phyloP scores from a whole-genome alignment of 2,888 invertebrate species.

The Volucella inflata region DNA sequence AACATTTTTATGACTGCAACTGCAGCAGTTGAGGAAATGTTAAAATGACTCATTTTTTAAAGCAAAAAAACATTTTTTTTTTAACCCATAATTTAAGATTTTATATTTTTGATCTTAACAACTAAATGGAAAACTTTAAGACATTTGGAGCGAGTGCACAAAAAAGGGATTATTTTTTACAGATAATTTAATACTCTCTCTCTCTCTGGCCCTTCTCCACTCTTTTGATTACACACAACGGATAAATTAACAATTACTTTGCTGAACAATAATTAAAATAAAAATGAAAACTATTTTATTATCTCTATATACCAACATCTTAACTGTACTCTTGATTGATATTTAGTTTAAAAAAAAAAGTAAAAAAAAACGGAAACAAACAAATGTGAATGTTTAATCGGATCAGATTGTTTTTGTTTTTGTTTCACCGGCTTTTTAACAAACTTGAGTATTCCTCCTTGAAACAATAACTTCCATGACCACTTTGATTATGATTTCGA shows the following conservation, averaged over 20 bases:
- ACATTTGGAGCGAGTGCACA: slow-evolving; percentile 30
- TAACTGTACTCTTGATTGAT: not conserved
- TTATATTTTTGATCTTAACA: slow-evolving; percentile 56
- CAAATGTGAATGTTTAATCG: slow-evolving; percentile 7
- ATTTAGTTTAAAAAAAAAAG: not conserved
- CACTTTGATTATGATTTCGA: slow-evolving; percentile 47
- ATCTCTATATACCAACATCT: slow-evolving; percentile 24
- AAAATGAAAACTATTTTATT: slow-evolving; percentile 8
- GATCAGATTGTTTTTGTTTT: not conserved
- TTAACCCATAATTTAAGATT: slow-evolving; percentile 47
- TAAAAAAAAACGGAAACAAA: no score
- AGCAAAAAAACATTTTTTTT: slow-evolving; percentile 6
- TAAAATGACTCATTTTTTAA: not conserved
- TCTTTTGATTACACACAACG: slow-evolving; percentile 6
- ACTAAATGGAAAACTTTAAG: slow-evolving; percentile 66
- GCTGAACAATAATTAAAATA: slow-evolving; percentile 37
- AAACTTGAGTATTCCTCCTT: slow-evolving; percentile 9
- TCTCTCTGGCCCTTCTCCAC: slow-evolving; percentile 1
- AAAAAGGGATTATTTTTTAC: slow-evolving; percentile 19
- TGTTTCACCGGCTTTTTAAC: not conserved
- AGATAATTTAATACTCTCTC: slow-evolving; percentile 36
- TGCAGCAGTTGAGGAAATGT: not conserved
- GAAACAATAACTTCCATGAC: slow-evolving; percentile 14
- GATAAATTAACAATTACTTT: slow-evolving; percentile 37
- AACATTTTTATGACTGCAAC: no score